Evolutionary conservation across 2,888 invertebrate genomes (phyloP).

Genomic region (Rhagonycha lutea): DNA sequence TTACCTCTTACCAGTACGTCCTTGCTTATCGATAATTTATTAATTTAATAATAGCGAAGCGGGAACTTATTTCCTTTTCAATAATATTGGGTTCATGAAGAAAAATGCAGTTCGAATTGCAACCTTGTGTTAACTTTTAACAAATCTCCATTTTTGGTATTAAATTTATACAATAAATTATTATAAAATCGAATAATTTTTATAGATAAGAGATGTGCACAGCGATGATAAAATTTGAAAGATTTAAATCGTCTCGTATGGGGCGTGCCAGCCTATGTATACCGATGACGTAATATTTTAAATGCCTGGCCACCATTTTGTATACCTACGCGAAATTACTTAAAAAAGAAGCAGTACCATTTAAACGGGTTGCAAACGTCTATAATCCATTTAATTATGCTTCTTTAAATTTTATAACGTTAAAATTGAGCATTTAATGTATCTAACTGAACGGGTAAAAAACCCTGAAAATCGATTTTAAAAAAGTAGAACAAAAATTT

Average conservation of each 20-base stretch:
- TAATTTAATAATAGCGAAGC: not conserved
- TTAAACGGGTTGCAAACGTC: not conserved
- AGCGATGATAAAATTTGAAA: not conserved
- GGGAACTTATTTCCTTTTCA: not conserved
- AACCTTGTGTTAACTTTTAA: not conserved
- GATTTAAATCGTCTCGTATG: not conserved
- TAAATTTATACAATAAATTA: not conserved
- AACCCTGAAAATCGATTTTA: not conserved
- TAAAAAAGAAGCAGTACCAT: slow-evolving; percentile 41
- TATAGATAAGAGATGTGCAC: not conserved
- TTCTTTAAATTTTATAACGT: not conserved
- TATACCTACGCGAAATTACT: slow-evolving; percentile 39
- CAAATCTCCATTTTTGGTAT: not conserved
- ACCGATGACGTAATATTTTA: slow-evolving; percentile 54
- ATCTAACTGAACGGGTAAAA: too few relatives aligned
- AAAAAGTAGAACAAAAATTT: slow-evolving; percentile 34
- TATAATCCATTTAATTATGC: not conserved
- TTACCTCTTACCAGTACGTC: too few relatives aligned
- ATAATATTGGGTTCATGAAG: not conserved
- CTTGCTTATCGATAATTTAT: too few relatives aligned
- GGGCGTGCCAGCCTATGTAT: slow-evolving; percentile 48
- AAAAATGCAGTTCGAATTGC: not conserved
- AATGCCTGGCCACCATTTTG: slow-evolving; percentile 44
- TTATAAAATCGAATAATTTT: not conserved
- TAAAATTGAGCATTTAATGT: not conserved